Conservation (phyloP, 1,140 invertebrate genomes). For the Ladona fulva region DNA sequence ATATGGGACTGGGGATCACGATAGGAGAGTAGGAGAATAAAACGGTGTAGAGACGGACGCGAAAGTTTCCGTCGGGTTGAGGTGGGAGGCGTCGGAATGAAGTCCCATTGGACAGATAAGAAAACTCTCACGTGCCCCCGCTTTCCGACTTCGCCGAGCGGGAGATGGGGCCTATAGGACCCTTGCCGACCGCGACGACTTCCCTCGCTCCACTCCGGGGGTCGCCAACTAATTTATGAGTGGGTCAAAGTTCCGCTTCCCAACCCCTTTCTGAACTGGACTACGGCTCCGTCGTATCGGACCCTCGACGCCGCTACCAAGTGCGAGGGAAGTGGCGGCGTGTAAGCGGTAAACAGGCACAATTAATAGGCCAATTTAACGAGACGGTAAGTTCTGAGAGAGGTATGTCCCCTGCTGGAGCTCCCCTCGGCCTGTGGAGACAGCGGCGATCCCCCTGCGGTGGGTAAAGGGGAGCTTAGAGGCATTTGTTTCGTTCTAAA, state of each 20-base stretch:
- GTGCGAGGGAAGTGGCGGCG: neutral
- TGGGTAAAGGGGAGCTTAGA: neutral
- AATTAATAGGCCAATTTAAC: slow-evolving; percentile 7
- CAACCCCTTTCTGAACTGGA: neutral
- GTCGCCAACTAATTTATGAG: neutral
- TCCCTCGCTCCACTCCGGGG: neutral
- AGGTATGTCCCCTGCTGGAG: neutral
- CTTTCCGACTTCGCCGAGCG: too few relatives aligned
- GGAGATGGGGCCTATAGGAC: neutral
- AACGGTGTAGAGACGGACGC: neutral
- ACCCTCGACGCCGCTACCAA: too few relatives aligned
- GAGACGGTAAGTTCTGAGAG: neutral
- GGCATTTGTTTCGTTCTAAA: neutral
- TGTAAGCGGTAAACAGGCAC: neutral
- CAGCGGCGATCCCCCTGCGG: neutral
- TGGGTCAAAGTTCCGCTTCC: neutral
- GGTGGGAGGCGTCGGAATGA: neutral
- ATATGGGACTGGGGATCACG: neutral
- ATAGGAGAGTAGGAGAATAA: neutral
- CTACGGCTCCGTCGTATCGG: neutral
- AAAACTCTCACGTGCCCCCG: neutral
- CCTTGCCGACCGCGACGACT: neutral
- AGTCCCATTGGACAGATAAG: neutral
- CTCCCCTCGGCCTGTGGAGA: neutral
- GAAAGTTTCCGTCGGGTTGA: neutral